Base-by-base conservation (phyloP, 2,888 invertebrate genomes). In the Drosophila neotestacea region DNA sequence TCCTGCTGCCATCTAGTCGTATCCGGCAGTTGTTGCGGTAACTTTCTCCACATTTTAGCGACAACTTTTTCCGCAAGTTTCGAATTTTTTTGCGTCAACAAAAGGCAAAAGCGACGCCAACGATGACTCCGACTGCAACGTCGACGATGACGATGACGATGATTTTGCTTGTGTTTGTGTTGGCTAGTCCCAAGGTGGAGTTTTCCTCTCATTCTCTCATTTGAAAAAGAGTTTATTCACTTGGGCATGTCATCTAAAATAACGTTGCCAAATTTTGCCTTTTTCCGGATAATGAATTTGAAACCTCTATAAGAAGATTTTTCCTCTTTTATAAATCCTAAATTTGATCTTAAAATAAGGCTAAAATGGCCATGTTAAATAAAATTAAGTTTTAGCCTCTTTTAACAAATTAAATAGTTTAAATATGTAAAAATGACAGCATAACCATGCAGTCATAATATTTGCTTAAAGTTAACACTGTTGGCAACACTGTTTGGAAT, bases 21-120 rank as follows among this genome's bases (percentile, higher is more conserved):
- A 39, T 62, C 39, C 62, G 56, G 59, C 80, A 73, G 72, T 86
- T 74, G 72, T 78, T 88, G 83, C 87, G 69, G 83, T 68, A 84
- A 84, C 87, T 88, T 88, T 84, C 85, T 81, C 85, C 87, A 88
- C 89, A 84, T 87, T 84, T 84, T 85, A 85, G 84, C 82, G 89
- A 81, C 87, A 88, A 87, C 82, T 88, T 84, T 84, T 86, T 88
- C 69, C 81, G 66, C 87, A 88, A 84, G 85, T 85, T 88, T 85
- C 76, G 73, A 84, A 86, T 84, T 81, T 87, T 79, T 85, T 81
- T 81, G 64, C 89, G 71, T 87, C 85, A 84, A 84, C 87, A 88
- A 84, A 84, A 84, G 87, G 73, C 82, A 75, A 86, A 86, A 84
- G 86, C 82, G 77, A 62, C 77, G 73, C 50, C 71, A 67, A 52